Conservation (phyloP, 2,888 invertebrate genomes). For the Globia sparganii region DNA sequence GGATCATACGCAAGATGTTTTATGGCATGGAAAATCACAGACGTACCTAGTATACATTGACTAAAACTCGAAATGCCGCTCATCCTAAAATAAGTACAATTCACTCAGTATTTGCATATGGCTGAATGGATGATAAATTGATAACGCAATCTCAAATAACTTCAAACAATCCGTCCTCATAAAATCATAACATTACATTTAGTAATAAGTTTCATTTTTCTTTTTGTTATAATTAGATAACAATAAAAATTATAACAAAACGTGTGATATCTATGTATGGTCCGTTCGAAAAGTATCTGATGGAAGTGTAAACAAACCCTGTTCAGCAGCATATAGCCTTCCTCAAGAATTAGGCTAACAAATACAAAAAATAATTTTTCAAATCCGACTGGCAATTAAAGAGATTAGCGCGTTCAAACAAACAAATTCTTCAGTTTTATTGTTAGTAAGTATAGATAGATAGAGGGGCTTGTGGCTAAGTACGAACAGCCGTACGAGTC, state of each 20-base stretch:
- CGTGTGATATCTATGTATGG: not conserved
- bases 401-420: not conserved
- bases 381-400: not conserved
- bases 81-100: not conserved
- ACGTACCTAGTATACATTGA: not conserved
- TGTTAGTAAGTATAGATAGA: too few relatives aligned
- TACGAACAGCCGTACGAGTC: too few relatives aligned
- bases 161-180: not conserved
- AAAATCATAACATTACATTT: conserved; percentile 1
- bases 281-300: not conserved
- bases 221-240: conserved; percentile 1
- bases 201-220: not conserved
- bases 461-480: too few relatives aligned
- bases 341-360: not conserved
- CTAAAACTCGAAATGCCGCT: not conserved
- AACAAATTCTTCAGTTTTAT: too few relatives aligned
- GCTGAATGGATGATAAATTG: not conserved
- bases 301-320: not conserved
- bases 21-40: too few relatives aligned
- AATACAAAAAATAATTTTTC: not conserved
- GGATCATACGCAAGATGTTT: too few relatives aligned
- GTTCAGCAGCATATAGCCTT: not conserved
- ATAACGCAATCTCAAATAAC: conserved; percentile 4
- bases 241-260: not conserved
- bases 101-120: not conserved